phyloP scores from a whole-genome alignment of 2,113 vertebrate species.

The Scartelaos histophorus region DNA sequence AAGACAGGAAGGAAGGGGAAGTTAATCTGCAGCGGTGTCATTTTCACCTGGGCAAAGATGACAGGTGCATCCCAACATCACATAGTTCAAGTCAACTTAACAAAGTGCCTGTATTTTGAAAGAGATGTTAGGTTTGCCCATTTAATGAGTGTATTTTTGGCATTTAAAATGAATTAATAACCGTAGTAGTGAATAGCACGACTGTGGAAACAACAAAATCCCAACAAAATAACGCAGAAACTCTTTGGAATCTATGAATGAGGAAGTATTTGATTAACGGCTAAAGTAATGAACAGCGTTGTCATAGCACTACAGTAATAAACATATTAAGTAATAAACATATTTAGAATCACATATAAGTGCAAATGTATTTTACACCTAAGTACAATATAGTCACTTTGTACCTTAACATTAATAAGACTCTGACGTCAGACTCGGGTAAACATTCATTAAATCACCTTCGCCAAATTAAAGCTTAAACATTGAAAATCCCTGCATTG shows the following conservation, averaged over 20 bases:
- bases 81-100: slow-evolving; percentile 24
- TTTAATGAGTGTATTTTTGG: neutral
- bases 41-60: slow-evolving; percentile 42
- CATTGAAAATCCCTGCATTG: slow-evolving; percentile 40
- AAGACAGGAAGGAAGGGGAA: slow-evolving; percentile 11
- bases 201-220: neutral
- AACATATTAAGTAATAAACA: too few relatives aligned
- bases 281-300: too few relatives aligned
- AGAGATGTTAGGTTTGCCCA: neutral
- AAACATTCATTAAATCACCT: neutral
- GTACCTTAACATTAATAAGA: neutral
- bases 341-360: too few relatives aligned
- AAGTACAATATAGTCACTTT: neutral
- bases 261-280: neutral
- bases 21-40: slow-evolving; percentile 26
- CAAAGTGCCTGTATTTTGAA: neutral
- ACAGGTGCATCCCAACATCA: slow-evolving; percentile 2
- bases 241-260: neutral
- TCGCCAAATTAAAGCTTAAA: slow-evolving; percentile 39
- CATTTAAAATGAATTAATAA: neutral
- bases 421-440: neutral
- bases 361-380: neutral
- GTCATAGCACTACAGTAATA: too few relatives aligned
- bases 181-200: neutral
- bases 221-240: neutral